phyloP scores from a whole-genome alignment of 2,113 vertebrate genomes.

The Triplophysa rosa region DNA sequence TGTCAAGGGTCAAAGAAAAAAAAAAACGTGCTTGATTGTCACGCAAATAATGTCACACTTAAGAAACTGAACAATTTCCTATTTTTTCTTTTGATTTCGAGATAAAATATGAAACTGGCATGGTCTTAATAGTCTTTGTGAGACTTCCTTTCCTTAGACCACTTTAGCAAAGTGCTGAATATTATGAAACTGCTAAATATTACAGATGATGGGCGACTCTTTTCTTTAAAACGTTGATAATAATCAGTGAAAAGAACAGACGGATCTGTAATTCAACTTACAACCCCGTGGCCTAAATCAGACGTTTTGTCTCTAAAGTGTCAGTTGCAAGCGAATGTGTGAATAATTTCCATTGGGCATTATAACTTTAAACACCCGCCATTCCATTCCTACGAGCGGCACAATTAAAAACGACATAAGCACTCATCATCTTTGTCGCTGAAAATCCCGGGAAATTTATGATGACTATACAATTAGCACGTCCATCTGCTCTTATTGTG shows the following conservation, averaged over 20 bases:
- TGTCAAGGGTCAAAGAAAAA: no score
- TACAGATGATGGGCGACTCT: neutral
- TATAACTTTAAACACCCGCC: conserved; percentile 2
- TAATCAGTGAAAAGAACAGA: no score
- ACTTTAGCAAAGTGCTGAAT: no score
- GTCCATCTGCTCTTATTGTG: conserved; percentile 58
- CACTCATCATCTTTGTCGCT: conserved; percentile 63
- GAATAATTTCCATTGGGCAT: conserved; percentile 11
- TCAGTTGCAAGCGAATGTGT: conserved; percentile 1
- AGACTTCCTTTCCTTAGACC: no score
- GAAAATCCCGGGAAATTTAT: conserved; percentile 63
- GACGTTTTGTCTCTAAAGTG: neutral
- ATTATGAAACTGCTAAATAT: no score
- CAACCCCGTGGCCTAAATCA: neutral
- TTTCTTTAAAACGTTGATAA: neutral
- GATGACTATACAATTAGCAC: conserved; percentile 58
- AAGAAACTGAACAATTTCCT: no score
- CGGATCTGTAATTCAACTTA: neutral
- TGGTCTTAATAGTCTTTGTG: no score
- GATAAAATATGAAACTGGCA: no score
- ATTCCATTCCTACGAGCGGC: conserved; percentile 23
- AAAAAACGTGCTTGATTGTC: no score
- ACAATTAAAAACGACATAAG: conserved; percentile 37
- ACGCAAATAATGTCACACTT: no score
- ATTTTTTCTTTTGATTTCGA: no score